Evolutionary conservation across 1,140 invertebrate species (phyloP), one percentile per base, ranked within the genome.

Genomic region (Caerostris extrusa): DNA sequence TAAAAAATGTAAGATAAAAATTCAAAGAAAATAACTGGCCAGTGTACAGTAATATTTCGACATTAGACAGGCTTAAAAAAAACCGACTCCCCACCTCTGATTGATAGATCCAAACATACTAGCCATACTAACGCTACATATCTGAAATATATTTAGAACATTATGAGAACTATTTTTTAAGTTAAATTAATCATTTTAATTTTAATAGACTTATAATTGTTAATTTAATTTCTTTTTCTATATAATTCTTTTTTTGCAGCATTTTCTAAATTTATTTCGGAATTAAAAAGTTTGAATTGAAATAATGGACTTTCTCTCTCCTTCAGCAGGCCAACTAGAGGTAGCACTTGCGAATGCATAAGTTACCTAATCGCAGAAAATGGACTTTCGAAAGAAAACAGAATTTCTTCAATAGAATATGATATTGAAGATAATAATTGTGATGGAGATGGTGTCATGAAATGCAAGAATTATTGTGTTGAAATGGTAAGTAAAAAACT

Each of bases 331-430:
- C 50, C 60, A 77, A 57, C 67, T 17, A 57, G 17, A 56, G 64
- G 61, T 17, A 55, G 81, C 53, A 64, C 56, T 10, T 93, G 92
- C 57, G 6, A 81, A 34, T 93, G 92, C 55, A 56, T 77, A 7
- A 93, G 92, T 50, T 93, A 93, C 17, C 12, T 93, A 77, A 88
- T 93, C 5, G 10, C 67, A 3, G 92, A 93, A 61, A 81, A 88
- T 81, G 92, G 85, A 17, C 67, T 93, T 53, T 93, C 92, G 7
- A 88, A 81, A 19, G 92, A 93, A 88, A 88, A 93, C n/a, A 82
- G 10, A 88, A 88, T 93, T 88, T 50, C 92, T n/a, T 55, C n/a
- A 1, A 81, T 19, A 60, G 85, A 88, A 53, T 93, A 88, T 81
- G 58, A 87, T 53, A 64, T 93, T 61, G 85, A 88, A 14, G 57